Evolutionary conservation across 2,888 invertebrate genomes (phyloP).

Genomic region (Proisotoma minuta): DNA sequence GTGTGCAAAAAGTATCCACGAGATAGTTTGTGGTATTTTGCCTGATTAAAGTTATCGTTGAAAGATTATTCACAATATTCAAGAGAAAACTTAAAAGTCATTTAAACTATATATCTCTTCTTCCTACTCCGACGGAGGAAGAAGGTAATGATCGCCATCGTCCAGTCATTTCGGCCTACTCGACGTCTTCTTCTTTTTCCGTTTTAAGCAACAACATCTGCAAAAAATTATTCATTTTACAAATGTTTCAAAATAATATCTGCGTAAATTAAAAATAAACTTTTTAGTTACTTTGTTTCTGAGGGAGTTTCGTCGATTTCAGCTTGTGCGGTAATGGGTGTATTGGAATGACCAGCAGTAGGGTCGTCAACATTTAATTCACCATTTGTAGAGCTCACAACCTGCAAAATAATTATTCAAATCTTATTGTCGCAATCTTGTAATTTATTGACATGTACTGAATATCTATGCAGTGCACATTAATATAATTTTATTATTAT

Average conservation of each 20-base stretch:
- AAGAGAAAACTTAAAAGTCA: slow-evolving; percentile 13
- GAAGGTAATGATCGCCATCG: slow-evolving; percentile 47
- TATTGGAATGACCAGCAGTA: slow-evolving; percentile 93
- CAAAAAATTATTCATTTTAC: no score
- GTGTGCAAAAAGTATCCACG: background rate
- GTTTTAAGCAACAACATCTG: slow-evolving; percentile 99
- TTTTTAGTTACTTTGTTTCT: slow-evolving; percentile 78
- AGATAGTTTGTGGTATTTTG: background rate
- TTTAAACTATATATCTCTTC: slow-evolving; percentile 11
- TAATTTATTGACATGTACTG: no score
- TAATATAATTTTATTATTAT: no score
- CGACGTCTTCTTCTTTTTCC: slow-evolving; percentile 98
- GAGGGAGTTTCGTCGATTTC: slow-evolving; percentile 87
- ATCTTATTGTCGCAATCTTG: background rate
- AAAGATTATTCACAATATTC: slow-evolving; percentile 15
- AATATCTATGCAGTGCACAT: no score
- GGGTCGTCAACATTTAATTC: slow-evolving; percentile 92
- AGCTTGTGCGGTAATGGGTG: slow-evolving; percentile 88
- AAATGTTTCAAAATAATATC: no score
- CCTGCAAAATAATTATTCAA: slow-evolving; percentile 56
- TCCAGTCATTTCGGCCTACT: slow-evolving; percentile 83
- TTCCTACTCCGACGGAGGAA: slow-evolving; percentile 44
- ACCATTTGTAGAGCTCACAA: slow-evolving; percentile 96
- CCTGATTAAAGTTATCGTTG: background rate
- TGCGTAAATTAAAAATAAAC: slow-evolving; percentile 16